A percentile compares a stretch with the other conserved stretches of the same genome.
phyloP scores from a whole-genome alignment of 2,888 invertebrate genomes.

The Catocala fraxini region DNA sequence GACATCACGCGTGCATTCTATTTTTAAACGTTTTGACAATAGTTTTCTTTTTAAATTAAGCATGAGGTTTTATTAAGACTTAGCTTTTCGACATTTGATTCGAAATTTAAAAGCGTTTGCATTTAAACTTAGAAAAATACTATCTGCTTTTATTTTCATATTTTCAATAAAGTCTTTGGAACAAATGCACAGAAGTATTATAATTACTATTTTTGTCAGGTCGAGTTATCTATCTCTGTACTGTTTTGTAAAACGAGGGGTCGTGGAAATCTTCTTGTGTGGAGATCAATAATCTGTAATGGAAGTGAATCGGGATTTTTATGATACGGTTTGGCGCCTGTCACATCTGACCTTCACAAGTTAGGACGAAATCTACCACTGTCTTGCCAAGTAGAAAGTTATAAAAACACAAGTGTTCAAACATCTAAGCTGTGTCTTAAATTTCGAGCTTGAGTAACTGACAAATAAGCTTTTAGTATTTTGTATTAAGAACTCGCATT shows the following conservation, averaged over 20 bases:
- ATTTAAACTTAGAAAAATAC: no score
- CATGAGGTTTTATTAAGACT: neutral
- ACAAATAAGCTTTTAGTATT: neutral
- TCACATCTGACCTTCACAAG: constrained; percentile 8
- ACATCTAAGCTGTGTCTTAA: neutral
- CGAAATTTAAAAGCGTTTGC: no score
- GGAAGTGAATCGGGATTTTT: constrained; percentile 24
- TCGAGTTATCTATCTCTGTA: neutral
- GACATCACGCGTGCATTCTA: constrained; percentile 59
- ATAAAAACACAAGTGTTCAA: neutral
- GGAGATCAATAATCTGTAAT: constrained; percentile 39
- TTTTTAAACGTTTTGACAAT: constrained; percentile 39
- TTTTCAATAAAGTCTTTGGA: no score
- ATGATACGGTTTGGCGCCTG: constrained; percentile 18
- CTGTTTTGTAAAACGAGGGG: neutral
- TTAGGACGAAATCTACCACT: constrained; percentile 1
- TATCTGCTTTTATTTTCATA: neutral
- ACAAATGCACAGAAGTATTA: no score
- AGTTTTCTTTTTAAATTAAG: constrained; percentile 14
- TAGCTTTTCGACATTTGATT: no score
- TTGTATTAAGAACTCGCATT: neutral
- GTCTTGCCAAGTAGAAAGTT: neutral
- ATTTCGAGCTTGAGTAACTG: constrained; percentile 1
- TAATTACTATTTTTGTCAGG: neutral
- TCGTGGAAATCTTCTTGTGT: constrained; percentile 21